Conservation (phyloP, 1,140 invertebrate genomes). For the Bombus affinis region DNA sequence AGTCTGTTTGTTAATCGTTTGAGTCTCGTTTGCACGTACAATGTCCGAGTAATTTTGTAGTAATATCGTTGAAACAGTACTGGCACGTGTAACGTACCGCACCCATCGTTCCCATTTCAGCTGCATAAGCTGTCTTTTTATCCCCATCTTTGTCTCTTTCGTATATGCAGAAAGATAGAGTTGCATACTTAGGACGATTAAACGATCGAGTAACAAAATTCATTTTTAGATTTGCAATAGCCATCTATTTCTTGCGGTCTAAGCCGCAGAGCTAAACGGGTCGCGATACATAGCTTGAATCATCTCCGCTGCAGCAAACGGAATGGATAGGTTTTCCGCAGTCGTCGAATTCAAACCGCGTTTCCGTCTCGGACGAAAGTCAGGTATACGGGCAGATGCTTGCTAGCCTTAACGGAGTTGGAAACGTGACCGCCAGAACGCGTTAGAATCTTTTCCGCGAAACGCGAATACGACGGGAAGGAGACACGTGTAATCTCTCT, state of each 20-base stretch:
- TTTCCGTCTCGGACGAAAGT: conserved; percentile 17
- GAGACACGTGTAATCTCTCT: conserved; percentile 30
- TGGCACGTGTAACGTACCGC: no score
- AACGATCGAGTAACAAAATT: no score
- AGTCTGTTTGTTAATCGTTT: no score
- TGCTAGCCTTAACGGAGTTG: conserved; percentile 15
- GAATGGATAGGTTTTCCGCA: neutral
- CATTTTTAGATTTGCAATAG: no score
- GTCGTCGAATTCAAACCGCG: conserved; percentile 22
- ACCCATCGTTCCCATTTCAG: no score
- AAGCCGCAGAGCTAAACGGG: neutral
- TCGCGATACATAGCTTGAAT: neutral
- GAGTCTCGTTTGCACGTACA: no score
- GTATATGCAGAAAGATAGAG: no score
- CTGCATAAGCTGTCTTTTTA: no score
- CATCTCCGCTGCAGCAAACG: neutral
- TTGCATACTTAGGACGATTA: no score
- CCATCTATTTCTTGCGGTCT: neutral
- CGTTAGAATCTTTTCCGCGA: conserved; percentile 20
- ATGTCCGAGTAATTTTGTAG: no score
- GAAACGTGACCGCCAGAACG: conserved; percentile 39
- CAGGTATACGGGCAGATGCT: conserved; percentile 23
- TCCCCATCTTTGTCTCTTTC: no score
- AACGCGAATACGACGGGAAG: neutral
- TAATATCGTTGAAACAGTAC: no score